Evolutionary conservation across 2,888 invertebrate genomes (phyloP), one percentile per base, ranked within the genome.

Genomic region (Callyntrura sp.): DNA sequence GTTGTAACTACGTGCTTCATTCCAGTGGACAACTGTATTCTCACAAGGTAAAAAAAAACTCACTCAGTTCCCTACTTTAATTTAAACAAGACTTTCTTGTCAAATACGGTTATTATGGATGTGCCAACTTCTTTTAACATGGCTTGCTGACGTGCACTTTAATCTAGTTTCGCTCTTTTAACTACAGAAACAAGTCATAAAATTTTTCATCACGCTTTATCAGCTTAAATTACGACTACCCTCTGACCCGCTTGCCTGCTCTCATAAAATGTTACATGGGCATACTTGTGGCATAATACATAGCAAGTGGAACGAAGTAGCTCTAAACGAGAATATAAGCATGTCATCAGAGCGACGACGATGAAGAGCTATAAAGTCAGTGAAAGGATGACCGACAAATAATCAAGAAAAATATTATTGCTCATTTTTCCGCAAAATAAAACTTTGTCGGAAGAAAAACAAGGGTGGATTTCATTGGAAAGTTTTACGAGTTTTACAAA

Each of bases 1-100:
- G 97, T 90, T 99, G 99, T 95, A 97, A 97, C 94, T 99, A 99
- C 94, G 99, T 99, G 2, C 96, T 99, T 91, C 99, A 99, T 94
- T 98, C 98, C 51, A 98, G 98, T 94, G 98, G 98, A 81, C 99
- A 99, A 94, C 96, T 99, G 92, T 98, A 98, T 95, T 98, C 99
- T 11, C 99, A 99, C 95, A 99, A 99, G 93, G 93, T 93, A 90
- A 55, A 86, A 51, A 51, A 5, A 11, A 5, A 51, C 51, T n/a
- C 11, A 51, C 51, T 2, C 1, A 51, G 51, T 5, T 9, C 11
- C 1, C n/a, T 51, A 51, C n/a, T n/a, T 14, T 55, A 14, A n/a
- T 4, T 25, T 62, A 35, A 28, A n/a, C 25, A 23, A 55, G 51
- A 73, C 1, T 28, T 43, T 35, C 17, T 45, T 73, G 48, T n/a